Evolutionary conservation across 2,888 invertebrate genomes (phyloP), one percentile per base, ranked within the genome.

Genomic region (Lasioglossum vierecki): DNA sequence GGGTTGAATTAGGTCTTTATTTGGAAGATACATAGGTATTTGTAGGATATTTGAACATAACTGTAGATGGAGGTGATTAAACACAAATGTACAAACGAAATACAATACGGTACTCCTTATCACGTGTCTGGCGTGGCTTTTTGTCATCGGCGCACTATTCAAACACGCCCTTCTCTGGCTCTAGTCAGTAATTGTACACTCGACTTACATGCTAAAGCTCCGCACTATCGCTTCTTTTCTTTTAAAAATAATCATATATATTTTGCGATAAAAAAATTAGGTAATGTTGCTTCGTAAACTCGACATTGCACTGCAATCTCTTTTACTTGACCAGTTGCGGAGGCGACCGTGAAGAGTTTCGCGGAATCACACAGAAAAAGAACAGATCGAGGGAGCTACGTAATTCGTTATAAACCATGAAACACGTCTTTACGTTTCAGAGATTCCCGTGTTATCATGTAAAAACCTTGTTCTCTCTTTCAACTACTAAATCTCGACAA

Each of bases 11-110:
- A 91, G 92, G 91, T 92, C 91, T 94, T 94, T 93, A 93, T 93
- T 93, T 93, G 93, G 94, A 94, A 94, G 93, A 94, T 94, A 94
- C 93, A 93, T 89, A 91, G 88, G 92, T 92, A 92, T 90, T 91
- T 78, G 88, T 91, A 91, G 89, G 90, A 91, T 91, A 88, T 82
- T 89, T 89, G 84, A 93, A 92, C 91, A 87, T 92, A 92, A 92
- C 87, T 90, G 85, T 89, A 90, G 90, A 89, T 90, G 88, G 87
- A 89, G 79, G 88, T 87, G 89, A 91, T 90, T 90, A 91, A 93
- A 93, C 92, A 92, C 88, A 93, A 94, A 94, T 94, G 91, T 94
- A 94, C 93, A 94, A 94, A 94, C 93, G 89, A 93, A 93, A 93
- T 93, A 92, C 91, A 92, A 91, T 93, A 92, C 88, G 89, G 91